These are phyloP conservation scores for Cathartes aura DNA, from an alignment of 2,113 vertebrate species.

Conservation along the genomic window DNA sequence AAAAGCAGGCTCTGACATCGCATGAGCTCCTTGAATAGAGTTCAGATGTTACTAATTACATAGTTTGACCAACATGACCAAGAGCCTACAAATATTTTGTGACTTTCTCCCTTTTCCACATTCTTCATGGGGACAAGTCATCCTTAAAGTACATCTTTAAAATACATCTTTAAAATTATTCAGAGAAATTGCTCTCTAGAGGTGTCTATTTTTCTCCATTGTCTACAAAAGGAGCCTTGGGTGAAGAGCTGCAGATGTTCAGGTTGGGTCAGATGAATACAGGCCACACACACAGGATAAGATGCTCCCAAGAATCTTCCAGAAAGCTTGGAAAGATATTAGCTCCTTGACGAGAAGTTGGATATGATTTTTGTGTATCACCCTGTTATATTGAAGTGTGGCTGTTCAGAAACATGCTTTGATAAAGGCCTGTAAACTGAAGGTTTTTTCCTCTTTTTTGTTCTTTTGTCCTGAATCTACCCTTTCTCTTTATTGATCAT, in stretches of 20 bases:
- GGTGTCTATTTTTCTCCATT: not conserved
- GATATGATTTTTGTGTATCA: not conserved
- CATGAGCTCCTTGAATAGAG: not conserved
- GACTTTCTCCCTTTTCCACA: not conserved
- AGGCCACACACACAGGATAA: not conserved
- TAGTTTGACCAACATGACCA: not conserved
- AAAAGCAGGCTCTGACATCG: not conserved
- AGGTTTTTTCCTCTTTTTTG: not conserved
- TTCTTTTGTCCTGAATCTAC: not conserved
- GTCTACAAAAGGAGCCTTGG: not conserved
- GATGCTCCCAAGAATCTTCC: not conserved
- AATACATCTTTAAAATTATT: not conserved
- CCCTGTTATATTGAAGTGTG: accelerated
- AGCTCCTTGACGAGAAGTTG: not conserved
- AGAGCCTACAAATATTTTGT: not conserved
- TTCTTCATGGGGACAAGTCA: not conserved
- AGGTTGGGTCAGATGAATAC: not conserved
- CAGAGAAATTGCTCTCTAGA: not conserved
- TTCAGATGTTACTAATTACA: not conserved
- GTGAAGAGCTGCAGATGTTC: not conserved
- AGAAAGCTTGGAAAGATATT: not conserved
- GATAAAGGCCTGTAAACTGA: not conserved
- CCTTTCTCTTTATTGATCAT: not conserved
- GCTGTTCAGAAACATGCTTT: not conserved
- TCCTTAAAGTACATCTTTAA: not conserved